Percentiles rank a stretch among this genome's conserved stretches.
phyloP scores from a whole-genome alignment of 2,797 vertebrate species.

The Melanotaenia pygmaea region DNA sequence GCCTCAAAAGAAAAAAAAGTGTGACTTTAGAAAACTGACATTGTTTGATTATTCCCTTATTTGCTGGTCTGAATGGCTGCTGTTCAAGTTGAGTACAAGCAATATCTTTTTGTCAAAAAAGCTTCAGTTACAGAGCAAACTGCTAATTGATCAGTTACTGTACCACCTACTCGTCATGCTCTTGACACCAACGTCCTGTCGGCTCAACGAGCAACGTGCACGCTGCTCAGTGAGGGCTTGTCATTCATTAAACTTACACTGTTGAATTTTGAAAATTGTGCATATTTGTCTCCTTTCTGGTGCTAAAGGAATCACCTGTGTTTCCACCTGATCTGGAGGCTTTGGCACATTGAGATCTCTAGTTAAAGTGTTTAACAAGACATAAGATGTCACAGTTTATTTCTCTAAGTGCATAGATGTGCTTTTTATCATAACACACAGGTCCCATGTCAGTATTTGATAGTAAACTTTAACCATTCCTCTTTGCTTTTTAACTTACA shows the following conservation, averaged over 20 bases:
- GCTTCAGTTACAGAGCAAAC: conserved; percentile 36
- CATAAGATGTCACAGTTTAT: too few relatives aligned
- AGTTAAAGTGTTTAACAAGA: neutral
- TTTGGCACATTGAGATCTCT: too few relatives aligned
- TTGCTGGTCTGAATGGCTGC: conserved; percentile 37
- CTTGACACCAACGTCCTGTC: conserved; percentile 4
- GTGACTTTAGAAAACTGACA: conserved; percentile 46
- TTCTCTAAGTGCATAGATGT: too few relatives aligned
- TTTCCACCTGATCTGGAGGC: too few relatives aligned
- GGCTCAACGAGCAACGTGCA: conserved; percentile 10
- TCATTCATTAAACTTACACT: conserved; percentile 42
- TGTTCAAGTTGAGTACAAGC: conserved; percentile 45
- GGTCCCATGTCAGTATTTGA: too few relatives aligned
- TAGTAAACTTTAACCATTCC: too few relatives aligned
- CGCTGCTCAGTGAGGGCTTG: conserved; percentile 20
- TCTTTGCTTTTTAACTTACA: too few relatives aligned
- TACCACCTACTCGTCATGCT: conserved; percentile 8
- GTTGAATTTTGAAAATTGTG: conserved; percentile 30
- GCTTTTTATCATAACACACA: too few relatives aligned
- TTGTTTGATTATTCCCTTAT: conserved; percentile 22
- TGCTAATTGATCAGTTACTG: conserved; percentile 17
- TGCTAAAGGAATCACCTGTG: neutral
- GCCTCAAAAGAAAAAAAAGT: conserved; percentile 40
- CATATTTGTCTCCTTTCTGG: conserved; percentile 15
- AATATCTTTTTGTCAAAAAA: conserved; percentile 28